Conservation (phyloP, 2,797 vertebrate species). For the Hafferia zeledoni region DNA sequence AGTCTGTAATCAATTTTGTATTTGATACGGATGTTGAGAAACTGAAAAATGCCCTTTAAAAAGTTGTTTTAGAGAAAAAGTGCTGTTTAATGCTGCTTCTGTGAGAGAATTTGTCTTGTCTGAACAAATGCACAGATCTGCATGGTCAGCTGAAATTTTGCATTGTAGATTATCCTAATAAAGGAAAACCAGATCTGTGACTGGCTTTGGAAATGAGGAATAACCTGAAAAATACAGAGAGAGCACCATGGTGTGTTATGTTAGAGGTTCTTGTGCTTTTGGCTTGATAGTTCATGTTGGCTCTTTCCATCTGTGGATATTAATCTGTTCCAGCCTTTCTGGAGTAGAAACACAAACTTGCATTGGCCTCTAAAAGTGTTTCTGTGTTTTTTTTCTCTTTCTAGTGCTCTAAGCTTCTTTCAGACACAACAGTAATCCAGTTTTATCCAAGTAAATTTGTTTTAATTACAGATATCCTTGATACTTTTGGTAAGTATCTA, state of each 20-base stretch:
- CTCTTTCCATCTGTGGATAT: neutral
- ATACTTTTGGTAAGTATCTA: slow-evolving; percentile 90
- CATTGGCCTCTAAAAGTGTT: neutral
- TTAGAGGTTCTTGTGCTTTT: neutral
- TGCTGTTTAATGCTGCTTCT: neutral
- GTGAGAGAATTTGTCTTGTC: neutral
- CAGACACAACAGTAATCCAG: slow-evolving; percentile 95
- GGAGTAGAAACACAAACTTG: neutral
- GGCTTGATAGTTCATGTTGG: neutral
- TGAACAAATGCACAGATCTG: neutral
- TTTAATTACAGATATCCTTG: slow-evolving; percentile 96
- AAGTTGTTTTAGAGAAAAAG: neutral
- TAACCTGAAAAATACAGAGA: neutral
- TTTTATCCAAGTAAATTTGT: slow-evolving; percentile 99
- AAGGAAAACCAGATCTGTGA: neutral
- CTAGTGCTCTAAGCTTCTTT: slow-evolving; percentile 97
- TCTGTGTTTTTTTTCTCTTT: neutral
- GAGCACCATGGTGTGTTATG: neutral
- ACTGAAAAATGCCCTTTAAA: neutral
- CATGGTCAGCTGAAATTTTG: neutral
- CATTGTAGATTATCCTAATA: neutral
- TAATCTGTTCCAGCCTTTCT: neutral
- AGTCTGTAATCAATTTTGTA: neutral
- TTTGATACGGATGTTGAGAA: neutral
- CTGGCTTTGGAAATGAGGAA: neutral